Conservation (phyloP, 35 echinoderm and acorn worm genomes). For the Strongylocentrotus purpuratus region DNA sequence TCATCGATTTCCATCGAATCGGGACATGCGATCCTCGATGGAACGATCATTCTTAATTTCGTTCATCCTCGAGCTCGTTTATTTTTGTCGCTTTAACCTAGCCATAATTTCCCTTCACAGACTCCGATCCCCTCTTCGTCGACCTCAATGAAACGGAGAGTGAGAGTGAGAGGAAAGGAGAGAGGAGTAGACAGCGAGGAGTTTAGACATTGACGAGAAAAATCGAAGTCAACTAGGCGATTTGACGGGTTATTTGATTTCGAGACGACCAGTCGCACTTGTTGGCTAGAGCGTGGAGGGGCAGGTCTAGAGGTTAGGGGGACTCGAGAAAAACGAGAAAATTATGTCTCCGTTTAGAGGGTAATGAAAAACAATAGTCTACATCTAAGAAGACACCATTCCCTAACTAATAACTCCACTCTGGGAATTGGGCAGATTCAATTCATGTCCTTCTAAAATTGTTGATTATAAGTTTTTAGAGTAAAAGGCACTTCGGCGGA, state of each 20-base stretch:
- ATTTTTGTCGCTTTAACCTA: no score
- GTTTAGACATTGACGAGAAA: neutral
- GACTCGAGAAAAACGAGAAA: neutral
- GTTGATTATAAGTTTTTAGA: neutral
- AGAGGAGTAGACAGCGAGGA: neutral
- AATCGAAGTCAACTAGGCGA: conserved; percentile 39
- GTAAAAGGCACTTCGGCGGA: neutral
- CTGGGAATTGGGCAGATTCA: neutral
- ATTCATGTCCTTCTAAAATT: neutral
- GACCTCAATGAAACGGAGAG: conserved; percentile 2
- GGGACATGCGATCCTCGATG: neutral
- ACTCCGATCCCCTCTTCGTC: neutral
- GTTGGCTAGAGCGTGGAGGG: neutral
- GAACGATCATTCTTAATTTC: no score
- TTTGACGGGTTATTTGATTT: conserved; percentile 19
- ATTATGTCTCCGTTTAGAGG: neutral
- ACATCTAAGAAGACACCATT: neutral
- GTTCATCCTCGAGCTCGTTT: no score
- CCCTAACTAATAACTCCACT: neutral
- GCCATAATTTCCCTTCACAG: no score
- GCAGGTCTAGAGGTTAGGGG: neutral
- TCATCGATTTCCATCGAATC: neutral
- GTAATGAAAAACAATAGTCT: neutral
- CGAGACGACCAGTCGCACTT: neutral
- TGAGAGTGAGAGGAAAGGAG: neutral